Evolutionary conservation across 2,888 invertebrate genomes (phyloP).

Genomic region (Punctoribates punctum): DNA sequence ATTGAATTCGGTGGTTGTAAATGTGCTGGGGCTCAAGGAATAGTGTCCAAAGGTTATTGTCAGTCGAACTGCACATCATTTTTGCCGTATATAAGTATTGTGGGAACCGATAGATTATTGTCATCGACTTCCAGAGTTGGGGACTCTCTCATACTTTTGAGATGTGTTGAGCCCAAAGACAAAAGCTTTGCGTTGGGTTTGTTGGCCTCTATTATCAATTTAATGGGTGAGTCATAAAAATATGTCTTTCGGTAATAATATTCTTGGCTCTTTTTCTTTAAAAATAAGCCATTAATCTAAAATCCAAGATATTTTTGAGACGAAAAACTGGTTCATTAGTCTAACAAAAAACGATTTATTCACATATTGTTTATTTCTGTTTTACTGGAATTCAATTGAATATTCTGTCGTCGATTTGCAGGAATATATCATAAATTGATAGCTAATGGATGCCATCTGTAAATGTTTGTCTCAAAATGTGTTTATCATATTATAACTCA

Average conservation of each 20-base stretch:
- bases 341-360: no score
- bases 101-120: slow-evolving; percentile 58
- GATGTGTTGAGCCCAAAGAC: slow-evolving; percentile 47
- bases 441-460: no score
- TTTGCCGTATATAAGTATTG: slow-evolving; percentile 50
- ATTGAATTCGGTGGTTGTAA: slow-evolving; percentile 40
- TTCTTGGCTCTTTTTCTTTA: not conserved
- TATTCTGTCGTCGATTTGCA: no score
- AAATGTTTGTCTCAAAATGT: no score
- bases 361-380: no score
- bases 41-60: slow-evolving; percentile 56
- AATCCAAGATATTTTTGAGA: no score
- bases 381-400: no score
- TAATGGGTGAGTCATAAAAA: slow-evolving; percentile 12
- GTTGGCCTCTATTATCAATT: slow-evolving; percentile 27
- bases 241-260: not conserved
- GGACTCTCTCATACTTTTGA: slow-evolving; percentile 59
- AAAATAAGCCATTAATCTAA: not conserved
- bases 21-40: slow-evolving; percentile 18
- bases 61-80: slow-evolving; percentile 60
- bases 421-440: no score
- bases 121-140: slow-evolving; percentile 66
- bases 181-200: slow-evolving; percentile 47
- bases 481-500: no score
- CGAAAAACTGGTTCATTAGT: no score